Conservation (phyloP, 2,888 invertebrate genomes). For the Dione juno region DNA sequence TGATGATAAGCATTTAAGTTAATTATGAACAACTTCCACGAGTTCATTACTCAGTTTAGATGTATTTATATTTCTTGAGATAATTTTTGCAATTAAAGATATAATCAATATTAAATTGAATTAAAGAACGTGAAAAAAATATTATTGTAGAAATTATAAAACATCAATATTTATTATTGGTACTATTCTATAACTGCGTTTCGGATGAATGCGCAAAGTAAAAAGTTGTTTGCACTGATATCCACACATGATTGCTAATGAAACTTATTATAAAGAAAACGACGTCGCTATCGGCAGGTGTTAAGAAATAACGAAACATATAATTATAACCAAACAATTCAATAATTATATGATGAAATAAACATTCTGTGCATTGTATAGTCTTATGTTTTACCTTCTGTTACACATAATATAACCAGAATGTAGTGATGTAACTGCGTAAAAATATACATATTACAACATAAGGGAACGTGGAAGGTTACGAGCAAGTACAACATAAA, state of each 20-base stretch:
- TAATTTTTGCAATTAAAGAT: not conserved
- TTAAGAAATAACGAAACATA: slow-evolving; percentile 16
- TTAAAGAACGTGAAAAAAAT: too few species aligned
- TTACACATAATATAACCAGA: not conserved
- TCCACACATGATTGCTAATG: slow-evolving; percentile 29
- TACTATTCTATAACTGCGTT: slow-evolving; percentile 13
- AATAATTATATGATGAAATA: not conserved
- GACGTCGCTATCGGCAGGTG: not conserved
- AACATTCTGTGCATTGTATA: not conserved
- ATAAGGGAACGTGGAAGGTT: slow-evolving; percentile 2
- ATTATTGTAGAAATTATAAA: too few species aligned
- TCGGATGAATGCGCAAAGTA: slow-evolving; percentile 21
- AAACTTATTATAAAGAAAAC: slow-evolving; percentile 10
- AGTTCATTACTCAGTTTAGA: not conserved
- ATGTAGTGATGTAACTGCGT: not conserved
- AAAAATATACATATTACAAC: slow-evolving; percentile 5
- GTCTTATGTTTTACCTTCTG: not conserved
- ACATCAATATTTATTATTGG: not conserved
- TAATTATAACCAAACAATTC: not conserved
- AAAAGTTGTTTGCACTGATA: slow-evolving; percentile 28
- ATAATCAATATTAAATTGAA: too few species aligned
- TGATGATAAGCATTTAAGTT: not conserved
- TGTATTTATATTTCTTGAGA: not conserved
- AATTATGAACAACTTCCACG: not conserved
- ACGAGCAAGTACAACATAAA: not conserved